Evolutionary conservation across 2,113 vertebrate genomes (phyloP).

Genomic region (Isichthys henryi): DNA sequence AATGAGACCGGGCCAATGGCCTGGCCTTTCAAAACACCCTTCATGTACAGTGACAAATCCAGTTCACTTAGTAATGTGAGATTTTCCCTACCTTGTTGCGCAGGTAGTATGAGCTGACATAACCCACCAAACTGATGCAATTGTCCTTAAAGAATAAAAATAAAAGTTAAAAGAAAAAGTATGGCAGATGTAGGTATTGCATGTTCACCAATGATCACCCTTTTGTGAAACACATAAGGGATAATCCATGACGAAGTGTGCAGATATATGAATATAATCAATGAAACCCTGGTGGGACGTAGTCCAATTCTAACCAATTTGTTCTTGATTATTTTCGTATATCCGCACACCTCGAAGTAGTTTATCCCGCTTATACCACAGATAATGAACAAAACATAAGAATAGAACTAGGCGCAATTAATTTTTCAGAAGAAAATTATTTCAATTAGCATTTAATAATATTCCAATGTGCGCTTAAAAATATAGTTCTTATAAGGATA

Average conservation of each 20-base stretch:
- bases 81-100: conserved; percentile 74
- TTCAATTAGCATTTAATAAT: neutral
- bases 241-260: neutral
- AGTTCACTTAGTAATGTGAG: neutral
- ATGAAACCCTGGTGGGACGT: neutral
- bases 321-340: neutral
- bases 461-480: neutral
- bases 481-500: neutral
- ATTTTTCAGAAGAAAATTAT: neutral
- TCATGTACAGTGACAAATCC: neutral
- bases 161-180: neutral
- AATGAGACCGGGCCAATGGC: neutral
- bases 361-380: neutral
- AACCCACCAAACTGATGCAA: conserved; percentile 81
- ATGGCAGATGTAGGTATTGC: too few species aligned
- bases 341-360: neutral
- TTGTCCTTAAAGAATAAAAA: conserved; percentile 65
- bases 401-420: neutral
- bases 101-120: conserved; percentile 86
- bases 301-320: neutral
- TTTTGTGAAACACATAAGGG: neutral
- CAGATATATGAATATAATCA: neutral
- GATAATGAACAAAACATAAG: neutral
- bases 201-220: neutral
- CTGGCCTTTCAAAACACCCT: neutral